phyloP scores from a whole-genome alignment of 2,797 vertebrate species.

The Amblyraja radiata region DNA sequence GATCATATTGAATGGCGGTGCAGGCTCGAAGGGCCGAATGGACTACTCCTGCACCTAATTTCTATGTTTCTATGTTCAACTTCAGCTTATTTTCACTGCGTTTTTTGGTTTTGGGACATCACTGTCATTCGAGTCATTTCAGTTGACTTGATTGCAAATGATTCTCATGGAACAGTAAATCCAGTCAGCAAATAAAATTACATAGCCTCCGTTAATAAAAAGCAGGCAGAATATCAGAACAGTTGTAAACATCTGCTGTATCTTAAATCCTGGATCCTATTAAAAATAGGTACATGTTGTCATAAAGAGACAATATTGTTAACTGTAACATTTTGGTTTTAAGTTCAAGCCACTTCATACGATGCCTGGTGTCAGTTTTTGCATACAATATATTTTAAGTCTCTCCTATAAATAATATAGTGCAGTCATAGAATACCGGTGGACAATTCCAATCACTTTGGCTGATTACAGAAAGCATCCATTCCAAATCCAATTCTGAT shows the following conservation, averaged over 20 bases:
- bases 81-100: slow-evolving; percentile 14
- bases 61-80: too few relatives aligned
- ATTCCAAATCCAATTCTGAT: slow-evolving; percentile 19
- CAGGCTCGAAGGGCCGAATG: too few relatives aligned
- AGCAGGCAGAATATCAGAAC: background rate
- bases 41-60: too few relatives aligned
- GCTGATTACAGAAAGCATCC: background rate
- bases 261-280: background rate
- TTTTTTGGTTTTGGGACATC: background rate
- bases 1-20: too few relatives aligned
- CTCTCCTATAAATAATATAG: background rate
- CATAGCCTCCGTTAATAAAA: background rate
- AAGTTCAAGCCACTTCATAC: background rate
- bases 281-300: background rate
- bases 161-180: slow-evolving; percentile 7
- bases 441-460: slow-evolving; percentile 2
- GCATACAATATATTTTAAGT: background rate
- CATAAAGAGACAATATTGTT: slow-evolving; percentile 23
- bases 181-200: background rate
- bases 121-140: background rate
- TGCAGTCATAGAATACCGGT: background rate
- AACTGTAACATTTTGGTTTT: background rate
- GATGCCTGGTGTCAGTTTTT: background rate
- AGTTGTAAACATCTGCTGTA: background rate
- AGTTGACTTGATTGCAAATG: slow-evolving; percentile 17